Evolutionary conservation across 2,888 invertebrate species (phyloP).

Genomic region (Miltochrista miniata): DNA sequence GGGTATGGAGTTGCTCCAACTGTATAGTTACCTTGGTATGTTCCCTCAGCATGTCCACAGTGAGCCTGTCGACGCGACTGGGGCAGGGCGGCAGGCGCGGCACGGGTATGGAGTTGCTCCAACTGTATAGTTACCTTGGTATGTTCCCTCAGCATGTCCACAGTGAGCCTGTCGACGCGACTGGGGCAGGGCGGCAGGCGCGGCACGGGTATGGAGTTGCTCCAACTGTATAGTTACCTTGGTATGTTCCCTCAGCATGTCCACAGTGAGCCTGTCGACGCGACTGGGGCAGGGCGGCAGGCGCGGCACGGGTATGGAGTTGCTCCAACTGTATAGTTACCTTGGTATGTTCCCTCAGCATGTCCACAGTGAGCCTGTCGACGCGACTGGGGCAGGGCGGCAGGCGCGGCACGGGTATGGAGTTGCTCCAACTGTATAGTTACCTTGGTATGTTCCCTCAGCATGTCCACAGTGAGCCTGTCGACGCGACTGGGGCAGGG

Average conservation of each 20-base stretch:
- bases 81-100: slow-evolving; percentile 91
- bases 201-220: slow-evolving; percentile 90
- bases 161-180: slow-evolving; percentile 89
- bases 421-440: too few species aligned
- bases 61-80: slow-evolving; percentile 89
- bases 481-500: slow-evolving; percentile 91
- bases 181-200: slow-evolving; percentile 90
- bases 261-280: slow-evolving; percentile 91
- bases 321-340: too few species aligned
- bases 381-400: slow-evolving; percentile 91
- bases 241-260: slow-evolving; percentile 91
- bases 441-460: slow-evolving; percentile 91
- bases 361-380: slow-evolving; percentile 91
- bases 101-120: slow-evolving; percentile 88
- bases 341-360: slow-evolving; percentile 91
- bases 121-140: too few species aligned
- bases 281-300: slow-evolving; percentile 90
- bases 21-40: too few species aligned
- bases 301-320: slow-evolving; percentile 90
- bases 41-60: slow-evolving; percentile 91
- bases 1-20: slow-evolving; percentile 88
- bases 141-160: slow-evolving; percentile 92
- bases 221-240: too few species aligned
- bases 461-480: slow-evolving; percentile 90
- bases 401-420: slow-evolving; percentile 89